Evolutionary conservation across 1,140 invertebrate genomes (phyloP), one percentile per base, ranked within the genome.

Genomic region (Dendrolimus punctatus): DNA sequence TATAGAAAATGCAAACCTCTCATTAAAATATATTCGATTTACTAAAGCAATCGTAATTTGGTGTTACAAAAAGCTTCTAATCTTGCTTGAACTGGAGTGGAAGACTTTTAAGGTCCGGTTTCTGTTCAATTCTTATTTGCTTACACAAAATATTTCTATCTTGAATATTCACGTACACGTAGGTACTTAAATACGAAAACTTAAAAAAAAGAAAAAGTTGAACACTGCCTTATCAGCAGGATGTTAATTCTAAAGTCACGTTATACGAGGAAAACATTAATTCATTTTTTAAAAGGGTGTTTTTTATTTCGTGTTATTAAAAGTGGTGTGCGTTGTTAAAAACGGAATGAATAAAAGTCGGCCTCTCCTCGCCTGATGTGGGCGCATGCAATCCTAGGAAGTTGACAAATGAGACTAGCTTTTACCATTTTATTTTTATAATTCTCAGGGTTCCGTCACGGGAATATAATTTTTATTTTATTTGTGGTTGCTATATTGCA

Each of bases 331-430:
- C 54, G 57, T 57, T 56, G 47, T 64, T 62, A 60, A 70, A 62
- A 63, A 55, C 58, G 61, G 55, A 64, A 57, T 65, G 61, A 66
- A 71, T 64, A 62, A 62, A 71, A 65, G 52, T 74, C 66, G 68
- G 60, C 64, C 69, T 69, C 61, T 71, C 58, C 62, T 68, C 65
- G 49, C 62, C 52, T 68, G 65, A 68, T 64, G 57, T 57, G 60
- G 60, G 60, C 58, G 50, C 62, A 67, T 66, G 62, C 64, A 49
- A 65, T 50, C 53, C 60, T 41, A 60, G 57, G 62, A 64, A 66
- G 59, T 66, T 76, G 71, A 76, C 69, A 76, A 76, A 74, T 76
- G 66, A 74, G 65, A 63, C 66, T 60, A 62, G 66, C 62, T 69
- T 68, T 66, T 57, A 57, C 55, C 61, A 55, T 61, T 58, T 60